Percentiles rank a stretch among this genome's conserved stretches.
Conservation (phyloP, 2,888 invertebrate species). For the Ceramica pisi region DNA sequence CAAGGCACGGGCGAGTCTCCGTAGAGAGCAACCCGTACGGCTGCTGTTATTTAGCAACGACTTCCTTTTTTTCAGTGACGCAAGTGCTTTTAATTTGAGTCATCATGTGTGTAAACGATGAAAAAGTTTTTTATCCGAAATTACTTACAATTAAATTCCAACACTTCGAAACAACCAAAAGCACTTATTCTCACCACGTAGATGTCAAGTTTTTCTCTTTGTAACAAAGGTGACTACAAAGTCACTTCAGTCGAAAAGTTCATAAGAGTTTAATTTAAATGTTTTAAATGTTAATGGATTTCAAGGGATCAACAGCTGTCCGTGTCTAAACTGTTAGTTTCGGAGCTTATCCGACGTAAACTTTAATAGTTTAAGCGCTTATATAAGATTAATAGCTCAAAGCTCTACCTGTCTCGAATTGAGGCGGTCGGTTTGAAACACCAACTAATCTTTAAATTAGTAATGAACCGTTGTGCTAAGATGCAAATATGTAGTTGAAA, state of each 20-base stretch:
- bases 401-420: slow-evolving; percentile 71
- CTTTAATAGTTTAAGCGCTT: slow-evolving; percentile 82
- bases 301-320: slow-evolving; percentile 73
- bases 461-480: slow-evolving; percentile 67
- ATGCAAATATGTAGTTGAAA: slow-evolving; percentile 54
- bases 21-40: too few relatives aligned
- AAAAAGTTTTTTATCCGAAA: too few relatives aligned
- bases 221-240: slow-evolving; percentile 16
- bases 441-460: slow-evolving; percentile 76
- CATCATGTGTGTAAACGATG: too few relatives aligned
- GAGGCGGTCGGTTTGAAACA: slow-evolving; percentile 70
- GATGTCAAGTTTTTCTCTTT: slow-evolving; percentile 3
- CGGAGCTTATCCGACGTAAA: slow-evolving; percentile 79
- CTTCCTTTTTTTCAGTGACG: too few relatives aligned
- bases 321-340: slow-evolving; percentile 80
- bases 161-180: background rate
- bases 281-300: slow-evolving; percentile 65
- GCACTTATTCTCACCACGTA: background rate
- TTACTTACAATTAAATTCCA: too few relatives aligned
- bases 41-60: too few relatives aligned
- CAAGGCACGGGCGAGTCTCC: too few relatives aligned
- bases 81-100: too few relatives aligned
- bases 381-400: slow-evolving; percentile 81
- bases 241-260: slow-evolving; percentile 26
- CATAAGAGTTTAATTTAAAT: slow-evolving; percentile 53